Evolutionary conservation across 1,140 invertebrate genomes (phyloP), one percentile per base, ranked within the genome.

Genomic region (Helicoverpa zea): DNA sequence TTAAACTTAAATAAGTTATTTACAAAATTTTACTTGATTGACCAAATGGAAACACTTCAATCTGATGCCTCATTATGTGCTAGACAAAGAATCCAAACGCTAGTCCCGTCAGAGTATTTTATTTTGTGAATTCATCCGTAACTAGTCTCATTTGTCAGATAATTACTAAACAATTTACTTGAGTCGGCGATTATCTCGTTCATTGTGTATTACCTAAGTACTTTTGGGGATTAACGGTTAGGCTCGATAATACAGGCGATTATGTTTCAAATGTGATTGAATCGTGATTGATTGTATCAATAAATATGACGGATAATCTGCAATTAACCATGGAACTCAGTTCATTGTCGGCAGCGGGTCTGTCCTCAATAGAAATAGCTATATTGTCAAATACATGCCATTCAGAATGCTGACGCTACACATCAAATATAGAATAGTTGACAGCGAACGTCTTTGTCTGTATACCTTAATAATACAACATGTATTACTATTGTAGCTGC

Each of bases 231-330:
- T 74, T 59, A 74, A 58, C 30, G 30, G 30, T 10, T 66, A 11
- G 29, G 23, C 43, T 61, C 35, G 23, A 43, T 68, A 81, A 70
- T 81, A 77, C 64, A 4, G 3, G 47, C 43, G 54, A 76, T 81
- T 76, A 81, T 75, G 30, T 74, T 52, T 30, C 30, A 54, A 76
- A 80, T 80, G 61, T 52, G 54, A 78, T 81, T 77, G 56, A 79
- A 74, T 70, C 56, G 3, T 18, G 75, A 81, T 79, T 81, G 80
- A 84, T 84, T 75, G 63, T 30, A 61, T 76, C 77, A 52, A 84
- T 84, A 68, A 81, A 78, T 81, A 68, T 73, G 74, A 80, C 72
- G 76, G 79, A 83, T 83, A 78, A 83, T 78, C 61, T 76, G 79
- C 68, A 80, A 83, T 83, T 83, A 83, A 79, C 16, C 23, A 18